Evolutionary conservation across 2,797 vertebrate genomes (phyloP).

Genomic region (Emydoidea blandingii): DNA sequence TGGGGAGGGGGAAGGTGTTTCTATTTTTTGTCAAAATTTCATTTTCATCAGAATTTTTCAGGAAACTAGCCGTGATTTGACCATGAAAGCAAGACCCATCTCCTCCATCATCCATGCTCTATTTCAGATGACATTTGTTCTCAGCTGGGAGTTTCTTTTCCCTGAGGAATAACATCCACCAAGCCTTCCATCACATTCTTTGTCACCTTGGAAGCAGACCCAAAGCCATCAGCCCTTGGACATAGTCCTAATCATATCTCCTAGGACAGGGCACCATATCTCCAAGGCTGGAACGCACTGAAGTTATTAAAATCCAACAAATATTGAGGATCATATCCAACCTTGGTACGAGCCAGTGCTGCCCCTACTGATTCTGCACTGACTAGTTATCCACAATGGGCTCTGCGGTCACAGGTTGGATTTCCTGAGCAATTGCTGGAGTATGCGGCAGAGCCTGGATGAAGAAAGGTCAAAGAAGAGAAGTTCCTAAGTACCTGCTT

Average conservation of each 20-base stretch:
- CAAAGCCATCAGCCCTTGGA: background rate
- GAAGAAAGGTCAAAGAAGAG: background rate
- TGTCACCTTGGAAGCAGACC: background rate
- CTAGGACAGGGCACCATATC: background rate
- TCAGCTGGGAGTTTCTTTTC: background rate
- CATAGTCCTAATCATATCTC: background rate
- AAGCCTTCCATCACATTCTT: background rate
- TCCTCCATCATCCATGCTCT: background rate
- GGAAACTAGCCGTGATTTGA: accelerated
- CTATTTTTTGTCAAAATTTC: background rate
- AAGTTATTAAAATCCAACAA: background rate
- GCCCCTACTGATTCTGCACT: accelerated
- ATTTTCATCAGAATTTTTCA: background rate
- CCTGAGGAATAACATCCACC: background rate
- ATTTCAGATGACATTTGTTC: background rate
- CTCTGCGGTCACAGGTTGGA: background rate
- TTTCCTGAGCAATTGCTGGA: background rate
- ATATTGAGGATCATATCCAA: background rate
- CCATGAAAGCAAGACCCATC: background rate
- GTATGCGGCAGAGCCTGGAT: background rate
- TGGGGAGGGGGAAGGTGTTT: too few relatives aligned
- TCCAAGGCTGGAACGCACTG: background rate
- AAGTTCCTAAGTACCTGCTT: background rate
- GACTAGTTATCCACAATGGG: background rate
- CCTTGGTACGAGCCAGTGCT: background rate